Evolutionary conservation across 1,140 invertebrate species (phyloP).

Genomic region (Holotrichia oblita): DNA sequence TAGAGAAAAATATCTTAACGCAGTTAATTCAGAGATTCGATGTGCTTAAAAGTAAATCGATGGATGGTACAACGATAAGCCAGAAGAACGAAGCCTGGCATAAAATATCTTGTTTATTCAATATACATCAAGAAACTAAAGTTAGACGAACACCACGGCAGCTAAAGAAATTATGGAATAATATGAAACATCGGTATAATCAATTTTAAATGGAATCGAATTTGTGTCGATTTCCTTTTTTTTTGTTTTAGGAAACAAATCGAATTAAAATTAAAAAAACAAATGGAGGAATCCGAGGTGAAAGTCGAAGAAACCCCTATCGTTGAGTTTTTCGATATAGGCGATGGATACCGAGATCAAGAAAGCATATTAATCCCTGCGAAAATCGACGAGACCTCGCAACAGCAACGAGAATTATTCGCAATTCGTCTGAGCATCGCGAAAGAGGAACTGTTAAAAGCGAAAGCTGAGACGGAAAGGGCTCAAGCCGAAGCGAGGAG

Average conservation of each 20-base stretch:
- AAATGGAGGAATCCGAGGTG: neutral
- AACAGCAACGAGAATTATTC: neutral
- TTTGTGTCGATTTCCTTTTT: no score
- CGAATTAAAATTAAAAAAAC: neutral
- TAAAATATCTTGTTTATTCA: neutral
- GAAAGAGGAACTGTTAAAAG: slow-evolving; percentile 4
- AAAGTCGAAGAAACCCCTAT: slow-evolving; percentile 10
- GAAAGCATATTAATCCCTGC: neutral
- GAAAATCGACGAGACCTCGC: neutral
- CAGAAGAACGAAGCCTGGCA: slow-evolving; percentile 20
- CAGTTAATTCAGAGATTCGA: neutral
- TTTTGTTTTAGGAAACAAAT: slow-evolving; percentile 18
- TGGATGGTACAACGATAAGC: neutral
- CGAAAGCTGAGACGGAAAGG: slow-evolving; percentile 3
- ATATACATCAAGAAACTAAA: slow-evolving; percentile 2
- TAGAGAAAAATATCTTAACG: neutral
- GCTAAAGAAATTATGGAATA: neutral
- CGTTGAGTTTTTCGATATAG: slow-evolving; percentile 15
- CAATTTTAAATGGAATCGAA: neutral
- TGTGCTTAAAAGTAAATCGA: neutral
- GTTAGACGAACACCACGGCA: neutral
- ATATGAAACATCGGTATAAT: slow-evolving; percentile 15
- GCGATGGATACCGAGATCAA: slow-evolving; percentile 1
- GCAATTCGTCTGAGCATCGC: neutral
- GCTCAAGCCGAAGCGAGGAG: neutral